These are phyloP conservation scores for Chaetura pelagica DNA, from an alignment of 2,113 vertebrate species.

Conservation along the genomic window DNA sequence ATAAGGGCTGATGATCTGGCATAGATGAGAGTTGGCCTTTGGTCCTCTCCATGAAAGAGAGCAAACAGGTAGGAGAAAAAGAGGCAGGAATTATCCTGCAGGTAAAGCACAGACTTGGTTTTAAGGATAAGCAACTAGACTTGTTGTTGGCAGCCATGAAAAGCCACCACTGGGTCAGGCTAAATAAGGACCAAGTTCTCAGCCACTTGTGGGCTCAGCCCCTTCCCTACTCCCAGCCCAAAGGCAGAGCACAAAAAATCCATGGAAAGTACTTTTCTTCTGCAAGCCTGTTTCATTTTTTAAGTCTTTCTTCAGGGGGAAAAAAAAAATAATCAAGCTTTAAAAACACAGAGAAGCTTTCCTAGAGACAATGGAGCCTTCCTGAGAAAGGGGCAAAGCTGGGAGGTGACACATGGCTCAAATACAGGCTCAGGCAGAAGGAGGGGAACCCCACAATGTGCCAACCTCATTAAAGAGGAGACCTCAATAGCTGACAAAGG, in stretches of 20 bases:
- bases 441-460: background rate
- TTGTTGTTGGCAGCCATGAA: rapidly evolving
- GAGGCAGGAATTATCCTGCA: background rate
- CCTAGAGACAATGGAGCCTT: background rate
- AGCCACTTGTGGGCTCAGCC: background rate
- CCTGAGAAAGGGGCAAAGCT: background rate
- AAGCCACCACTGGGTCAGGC: background rate
- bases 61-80: background rate
- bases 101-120: background rate
- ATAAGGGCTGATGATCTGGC: background rate
- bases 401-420: background rate
- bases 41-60: background rate
- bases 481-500: background rate
- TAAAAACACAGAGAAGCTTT: background rate
- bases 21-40: too few relatives aligned
- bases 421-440: background rate
- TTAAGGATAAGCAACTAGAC: background rate
- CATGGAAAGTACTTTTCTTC: background rate
- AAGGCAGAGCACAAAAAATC: background rate
- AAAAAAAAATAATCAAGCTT: background rate
- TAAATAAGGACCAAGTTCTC: background rate
- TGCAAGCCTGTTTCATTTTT: background rate
- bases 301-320: background rate
- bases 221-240: background rate
- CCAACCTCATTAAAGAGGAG: background rate